Conservation (phyloP, 2,888 invertebrate species). For the Diadromus collaris region DNA sequence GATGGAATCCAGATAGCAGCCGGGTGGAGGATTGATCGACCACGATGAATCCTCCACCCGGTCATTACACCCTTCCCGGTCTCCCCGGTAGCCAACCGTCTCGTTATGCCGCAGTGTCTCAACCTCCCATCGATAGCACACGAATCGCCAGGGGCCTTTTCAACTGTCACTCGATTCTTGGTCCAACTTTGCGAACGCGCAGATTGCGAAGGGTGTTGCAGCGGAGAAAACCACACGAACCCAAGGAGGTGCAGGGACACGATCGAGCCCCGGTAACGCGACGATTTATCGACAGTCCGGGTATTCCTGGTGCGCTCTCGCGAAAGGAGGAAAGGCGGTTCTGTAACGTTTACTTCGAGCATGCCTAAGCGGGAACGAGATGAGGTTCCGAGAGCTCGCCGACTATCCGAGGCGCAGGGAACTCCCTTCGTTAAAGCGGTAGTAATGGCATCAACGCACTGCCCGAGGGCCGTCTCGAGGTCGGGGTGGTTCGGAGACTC, state of each 20-base stretch:
- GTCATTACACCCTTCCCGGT: no score
- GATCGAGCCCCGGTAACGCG: slow-evolving; percentile 42
- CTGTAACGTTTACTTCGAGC: not conserved
- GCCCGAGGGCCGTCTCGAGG: slow-evolving; percentile 54
- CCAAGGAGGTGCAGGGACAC: slow-evolving; percentile 48
- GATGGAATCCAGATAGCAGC: no score
- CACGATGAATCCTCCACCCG: no score
- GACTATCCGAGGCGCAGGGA: slow-evolving; percentile 40
- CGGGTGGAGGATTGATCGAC: no score
- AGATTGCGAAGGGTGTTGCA: slow-evolving; percentile 62
- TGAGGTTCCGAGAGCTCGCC: slow-evolving; percentile 25
- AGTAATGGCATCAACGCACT: slow-evolving; percentile 69
- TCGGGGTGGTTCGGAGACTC: slow-evolving; percentile 43
- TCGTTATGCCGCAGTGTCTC: slow-evolving; percentile 24
- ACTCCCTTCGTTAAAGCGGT: slow-evolving; percentile 74
- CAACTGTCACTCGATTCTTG: slow-evolving; percentile 9
- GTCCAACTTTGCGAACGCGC: slow-evolving; percentile 64
- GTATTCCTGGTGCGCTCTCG: slow-evolving; percentile 63
- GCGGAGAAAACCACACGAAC: not conserved
- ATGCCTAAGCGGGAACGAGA: slow-evolving; percentile 33
- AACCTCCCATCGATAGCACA: slow-evolving; percentile 58
- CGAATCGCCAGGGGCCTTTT: slow-evolving; percentile 59
- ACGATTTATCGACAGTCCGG: slow-evolving; percentile 66
- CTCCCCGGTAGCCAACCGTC: slow-evolving; percentile 52
- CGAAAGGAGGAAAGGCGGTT: slow-evolving; percentile 21